These are phyloP conservation scores for Macrocentrus cingulum DNA, from an alignment of 1,140 invertebrate genomes.

Conservation along the genomic window DNA sequence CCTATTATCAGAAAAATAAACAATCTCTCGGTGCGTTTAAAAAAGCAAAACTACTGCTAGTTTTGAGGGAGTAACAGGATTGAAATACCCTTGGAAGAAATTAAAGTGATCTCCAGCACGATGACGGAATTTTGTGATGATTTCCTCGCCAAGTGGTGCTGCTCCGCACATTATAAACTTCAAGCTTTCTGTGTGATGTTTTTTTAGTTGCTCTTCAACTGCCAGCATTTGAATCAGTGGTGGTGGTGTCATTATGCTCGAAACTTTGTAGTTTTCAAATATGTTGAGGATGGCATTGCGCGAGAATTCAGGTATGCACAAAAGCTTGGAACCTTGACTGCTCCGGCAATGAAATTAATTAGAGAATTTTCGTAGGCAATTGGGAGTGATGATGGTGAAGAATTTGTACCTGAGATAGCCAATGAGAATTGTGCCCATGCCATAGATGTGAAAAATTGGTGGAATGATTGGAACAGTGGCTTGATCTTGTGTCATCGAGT, in stretches of 20 bases:
- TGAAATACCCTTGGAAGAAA: slow-evolving; percentile 54
- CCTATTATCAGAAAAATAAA: slow-evolving; percentile 8
- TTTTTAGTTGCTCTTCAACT: slow-evolving; percentile 64
- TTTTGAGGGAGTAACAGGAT: not conserved
- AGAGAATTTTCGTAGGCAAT: not conserved
- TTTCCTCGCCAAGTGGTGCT: slow-evolving; percentile 66
- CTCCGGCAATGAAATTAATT: not conserved
- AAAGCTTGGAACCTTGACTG: slow-evolving; percentile 65
- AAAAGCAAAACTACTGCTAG: slow-evolving; percentile 10
- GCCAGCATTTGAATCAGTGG: slow-evolving; percentile 72
- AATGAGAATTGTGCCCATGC: slow-evolving; percentile 61
- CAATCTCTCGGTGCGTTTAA: slow-evolving; percentile 21
- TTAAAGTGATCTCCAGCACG: slow-evolving; percentile 43
- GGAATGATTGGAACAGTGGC: slow-evolving; percentile 66
- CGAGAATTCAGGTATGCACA: slow-evolving; percentile 72
- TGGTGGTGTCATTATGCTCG: slow-evolving; percentile 63
- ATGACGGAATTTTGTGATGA: slow-evolving; percentile 62
- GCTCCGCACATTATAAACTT: slow-evolving; percentile 67
- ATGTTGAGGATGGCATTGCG: slow-evolving; percentile 61
- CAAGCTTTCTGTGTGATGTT: slow-evolving; percentile 61
- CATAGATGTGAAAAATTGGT: slow-evolving; percentile 83
- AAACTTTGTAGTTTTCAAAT: slow-evolving; percentile 61
- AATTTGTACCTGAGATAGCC: slow-evolving; percentile 56
- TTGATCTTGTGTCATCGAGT: slow-evolving; percentile 58
- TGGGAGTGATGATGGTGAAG: not conserved